Evolutionary conservation across 2,888 invertebrate genomes (phyloP).

Genomic region (Noctuana brunneofusca): DNA sequence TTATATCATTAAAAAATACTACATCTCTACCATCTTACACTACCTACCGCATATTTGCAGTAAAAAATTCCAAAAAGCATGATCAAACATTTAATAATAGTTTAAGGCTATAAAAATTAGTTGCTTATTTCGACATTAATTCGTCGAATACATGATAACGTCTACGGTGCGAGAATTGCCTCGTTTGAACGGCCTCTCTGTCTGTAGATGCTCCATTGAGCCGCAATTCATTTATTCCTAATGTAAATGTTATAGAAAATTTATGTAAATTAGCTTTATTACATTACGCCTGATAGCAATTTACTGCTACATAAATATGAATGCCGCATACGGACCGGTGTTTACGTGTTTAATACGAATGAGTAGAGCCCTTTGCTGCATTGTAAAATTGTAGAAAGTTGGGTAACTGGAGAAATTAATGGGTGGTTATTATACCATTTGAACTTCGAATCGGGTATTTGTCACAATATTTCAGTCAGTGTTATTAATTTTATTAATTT

Average conservation of each 20-base stretch:
- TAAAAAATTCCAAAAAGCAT: no score
- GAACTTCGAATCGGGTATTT: constrained; percentile 38
- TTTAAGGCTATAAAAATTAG: no score
- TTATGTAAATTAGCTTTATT: constrained; percentile 79
- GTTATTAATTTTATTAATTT: constrained; percentile 35
- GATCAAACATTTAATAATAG: no score
- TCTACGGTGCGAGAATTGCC: not conserved
- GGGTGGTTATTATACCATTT: constrained; percentile 35
- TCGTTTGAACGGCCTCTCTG: constrained; percentile 33
- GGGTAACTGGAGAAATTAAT: constrained; percentile 32
- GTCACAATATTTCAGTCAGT: constrained; percentile 41
- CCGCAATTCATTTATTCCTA: constrained; percentile 72
- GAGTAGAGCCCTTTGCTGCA: constrained; percentile 46
- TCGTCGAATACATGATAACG: not conserved
- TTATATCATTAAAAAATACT: no score
- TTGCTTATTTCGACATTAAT: not conserved
- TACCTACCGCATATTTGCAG: no score
- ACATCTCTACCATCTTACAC: no score
- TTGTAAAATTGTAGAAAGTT: constrained; percentile 51
- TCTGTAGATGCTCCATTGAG: constrained; percentile 50
- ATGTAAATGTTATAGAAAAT: constrained; percentile 80
- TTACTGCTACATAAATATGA: constrained; percentile 72
- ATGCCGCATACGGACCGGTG: constrained; percentile 56
- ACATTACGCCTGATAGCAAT: constrained; percentile 73
- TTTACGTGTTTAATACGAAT: constrained; percentile 50